Conservation (phyloP, 2,888 invertebrate genomes). For the Schizotus pectinicornis region DNA sequence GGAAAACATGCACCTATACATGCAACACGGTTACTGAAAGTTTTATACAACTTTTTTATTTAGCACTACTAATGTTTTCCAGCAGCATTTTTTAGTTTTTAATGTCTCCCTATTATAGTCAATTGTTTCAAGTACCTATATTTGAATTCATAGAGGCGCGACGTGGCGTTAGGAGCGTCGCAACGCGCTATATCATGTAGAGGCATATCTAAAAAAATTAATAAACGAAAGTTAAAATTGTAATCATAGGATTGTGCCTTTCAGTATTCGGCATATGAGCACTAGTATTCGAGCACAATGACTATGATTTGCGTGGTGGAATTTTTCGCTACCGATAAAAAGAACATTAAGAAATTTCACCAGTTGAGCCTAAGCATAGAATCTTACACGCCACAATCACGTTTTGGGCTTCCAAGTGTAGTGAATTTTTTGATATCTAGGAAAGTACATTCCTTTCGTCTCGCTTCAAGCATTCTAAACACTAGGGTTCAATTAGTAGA, state of each 20-base stretch:
- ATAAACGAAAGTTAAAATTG: slow-evolving; percentile 10
- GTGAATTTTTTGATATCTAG: slow-evolving; percentile 32
- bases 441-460: neutral
- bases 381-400: slow-evolving; percentile 47
- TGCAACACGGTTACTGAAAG: neutral
- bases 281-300: slow-evolving; percentile 14
- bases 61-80: neutral
- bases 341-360: slow-evolving; percentile 7
- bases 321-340: neutral
- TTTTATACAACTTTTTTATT: slow-evolving; percentile 2
- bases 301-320: slow-evolving; percentile 7
- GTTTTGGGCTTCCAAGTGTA: slow-evolving; percentile 51
- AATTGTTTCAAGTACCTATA: slow-evolving; percentile 40
- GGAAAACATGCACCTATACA: slow-evolving; percentile 16
- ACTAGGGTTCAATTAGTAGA: too few relatives aligned
- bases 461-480: neutral
- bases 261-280: slow-evolving; percentile 29
- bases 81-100: slow-evolving; percentile 8
- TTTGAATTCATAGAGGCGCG: neutral
- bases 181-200: slow-evolving; percentile 41
- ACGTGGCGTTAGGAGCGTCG: neutral
- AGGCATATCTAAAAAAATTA: slow-evolving; percentile 44
- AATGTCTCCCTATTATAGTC: slow-evolving; percentile 49
- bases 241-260: slow-evolving; percentile 49
- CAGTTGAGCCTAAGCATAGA: slow-evolving; percentile 32